Base-by-base conservation (phyloP, 2,113 vertebrate genomes). In the Lamprologus sp. region DNA sequence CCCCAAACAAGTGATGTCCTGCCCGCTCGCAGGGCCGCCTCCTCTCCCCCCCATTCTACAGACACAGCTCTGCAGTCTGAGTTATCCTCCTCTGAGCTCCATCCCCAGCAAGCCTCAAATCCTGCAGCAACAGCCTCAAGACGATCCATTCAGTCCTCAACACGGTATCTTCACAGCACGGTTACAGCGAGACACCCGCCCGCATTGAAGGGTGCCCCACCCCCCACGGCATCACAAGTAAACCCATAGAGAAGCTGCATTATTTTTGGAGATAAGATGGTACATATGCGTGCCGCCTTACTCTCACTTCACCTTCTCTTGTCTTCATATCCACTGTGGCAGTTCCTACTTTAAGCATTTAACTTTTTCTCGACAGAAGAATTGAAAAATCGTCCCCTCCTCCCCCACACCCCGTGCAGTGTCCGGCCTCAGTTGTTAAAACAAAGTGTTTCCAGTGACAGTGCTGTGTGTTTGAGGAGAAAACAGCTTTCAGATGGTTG, bases 1-100 rank as follows among this genome's bases (percentile, higher is more conserved):
- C 97, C 17, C 98, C 98, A 81, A 98, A 97, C 51, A 95, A 97
- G 91, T 96, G 96, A 97, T 93, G 92, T 81, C 35, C 42, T 75
- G 42, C 49, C 70, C 21, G 21, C 40, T 26, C 28, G 42, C 80
- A 54, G 88, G 83, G 87, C 82, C 45, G 47, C 82, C 79, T 45
- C 65, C 19, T 45, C 45, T 45, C n/a, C 54, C 58, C 68, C 33
- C 19, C 55, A 60, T 13, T 53, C 28, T 56, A 45, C 80, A 89
- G 80, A 87, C 47, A 87, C 84, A 87, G 58, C 35, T 79, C 65
- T 88, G 63, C 86, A 92, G 51, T 89, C 83, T 88, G 84, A 88
- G 87, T 81, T 81, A 58, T 5, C 58, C 77, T 56, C 70, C 79
- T 77, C 90, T 63, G 51, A 84, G 45, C 54, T 21, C 79, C 15